These are phyloP conservation scores for Ciconia nigra DNA, from an alignment of 2,797 vertebrate species.

Conservation along the genomic window DNA sequence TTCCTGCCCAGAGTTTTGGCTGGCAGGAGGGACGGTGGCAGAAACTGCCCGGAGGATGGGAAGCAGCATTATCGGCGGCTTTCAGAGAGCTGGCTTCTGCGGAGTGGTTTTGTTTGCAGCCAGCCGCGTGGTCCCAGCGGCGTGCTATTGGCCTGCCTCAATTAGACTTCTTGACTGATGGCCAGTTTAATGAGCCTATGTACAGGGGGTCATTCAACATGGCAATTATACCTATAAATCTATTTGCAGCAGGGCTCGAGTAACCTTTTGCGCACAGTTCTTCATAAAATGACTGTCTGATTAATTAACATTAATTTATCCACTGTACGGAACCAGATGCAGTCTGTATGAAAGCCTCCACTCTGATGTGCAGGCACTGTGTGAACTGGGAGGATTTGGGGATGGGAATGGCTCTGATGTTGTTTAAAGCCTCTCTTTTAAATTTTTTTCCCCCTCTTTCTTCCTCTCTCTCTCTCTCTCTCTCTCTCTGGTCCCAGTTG, in stretches of 20 bases:
- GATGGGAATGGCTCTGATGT: constrained; percentile 13
- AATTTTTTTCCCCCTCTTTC: not conserved
- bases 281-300: constrained; percentile 77
- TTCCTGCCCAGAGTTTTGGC: not conserved
- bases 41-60: not conserved
- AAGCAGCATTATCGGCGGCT: not conserved
- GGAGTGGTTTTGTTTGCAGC: constrained; percentile 36
- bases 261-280: constrained; percentile 70
- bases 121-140: not conserved
- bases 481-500: constrained; percentile 58
- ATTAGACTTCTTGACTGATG: constrained; percentile 79
- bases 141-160: constrained; percentile 47
- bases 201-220: constrained; percentile 77
- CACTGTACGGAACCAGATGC: constrained; percentile 74
- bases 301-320: constrained; percentile 84
- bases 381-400: constrained; percentile 47
- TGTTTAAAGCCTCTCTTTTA: constrained; percentile 51
- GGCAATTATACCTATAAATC: constrained; percentile 78
- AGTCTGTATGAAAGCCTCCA: constrained; percentile 49
- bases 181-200: constrained; percentile 81
- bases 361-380: constrained; percentile 36
- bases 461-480: not conserved
- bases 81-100: not conserved
- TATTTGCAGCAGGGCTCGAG: constrained; percentile 70
- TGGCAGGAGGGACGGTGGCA: not conserved